Percentiles rank a stretch among this genome's conserved stretches.
These are phyloP conservation scores for Ylistrum balloti DNA, from an alignment of 1,140 invertebrate species.

Conservation along the genomic window DNA sequence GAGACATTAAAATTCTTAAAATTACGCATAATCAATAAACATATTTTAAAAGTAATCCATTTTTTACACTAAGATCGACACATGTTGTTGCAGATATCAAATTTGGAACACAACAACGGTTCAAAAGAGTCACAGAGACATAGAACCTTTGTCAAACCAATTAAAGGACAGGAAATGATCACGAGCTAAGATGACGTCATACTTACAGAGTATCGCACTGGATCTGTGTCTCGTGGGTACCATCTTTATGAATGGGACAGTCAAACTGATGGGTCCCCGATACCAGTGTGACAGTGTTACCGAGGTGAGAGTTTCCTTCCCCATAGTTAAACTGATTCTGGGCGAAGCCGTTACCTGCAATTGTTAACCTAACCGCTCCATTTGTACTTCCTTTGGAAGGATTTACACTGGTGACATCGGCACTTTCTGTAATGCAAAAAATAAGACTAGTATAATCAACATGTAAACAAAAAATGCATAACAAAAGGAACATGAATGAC, in stretches of 20 bases:
- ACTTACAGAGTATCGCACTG: slow-evolving; percentile 52
- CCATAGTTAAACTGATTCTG: slow-evolving; percentile 57
- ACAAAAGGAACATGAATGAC: too few species aligned
- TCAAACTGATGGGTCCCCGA: slow-evolving; percentile 52
- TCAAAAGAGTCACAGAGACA: too few species aligned
- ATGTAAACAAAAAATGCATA: too few species aligned
- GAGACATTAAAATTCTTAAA: too few species aligned
- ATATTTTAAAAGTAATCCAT: too few species aligned
- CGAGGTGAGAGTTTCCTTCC: slow-evolving; percentile 49
- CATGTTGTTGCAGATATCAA: too few species aligned
- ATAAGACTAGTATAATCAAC: too few species aligned
- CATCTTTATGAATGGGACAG: slow-evolving; percentile 54
- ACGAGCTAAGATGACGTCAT: neutral
- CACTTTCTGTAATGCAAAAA: neutral
- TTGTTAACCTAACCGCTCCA: slow-evolving; percentile 49
- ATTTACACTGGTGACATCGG: slow-evolving; percentile 16
- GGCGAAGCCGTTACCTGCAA: slow-evolving; percentile 50
- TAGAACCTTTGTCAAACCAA: too few species aligned
- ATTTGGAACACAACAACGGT: too few species aligned
- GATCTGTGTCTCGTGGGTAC: slow-evolving; percentile 42
- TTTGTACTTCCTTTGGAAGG: slow-evolving; percentile 46
- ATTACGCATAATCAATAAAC: too few species aligned
- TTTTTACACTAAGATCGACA: too few species aligned
- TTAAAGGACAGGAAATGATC: neutral
- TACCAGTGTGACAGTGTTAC: slow-evolving; percentile 47